Evolutionary conservation across 2,888 invertebrate species (phyloP), one percentile per base, ranked within the genome.

Genomic region (Ischnus inquisitorius): DNA sequence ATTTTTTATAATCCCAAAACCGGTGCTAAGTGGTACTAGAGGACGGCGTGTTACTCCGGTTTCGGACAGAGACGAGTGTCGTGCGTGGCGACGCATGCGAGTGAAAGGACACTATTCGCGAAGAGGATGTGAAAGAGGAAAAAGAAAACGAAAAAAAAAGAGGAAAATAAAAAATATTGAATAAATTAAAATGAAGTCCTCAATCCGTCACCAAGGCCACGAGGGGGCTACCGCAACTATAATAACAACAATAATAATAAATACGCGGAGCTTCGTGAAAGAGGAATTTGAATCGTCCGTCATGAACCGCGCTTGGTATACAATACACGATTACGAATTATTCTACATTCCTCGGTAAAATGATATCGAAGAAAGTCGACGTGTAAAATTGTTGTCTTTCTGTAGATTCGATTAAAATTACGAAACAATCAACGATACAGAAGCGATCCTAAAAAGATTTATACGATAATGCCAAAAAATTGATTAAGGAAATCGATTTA

Each of bases 121-220:
- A 48, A 46, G 28, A 68, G 62, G 43, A 64, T n/a, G 48, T 19
- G 19, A 25, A 54, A 39, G 14, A 57, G 54, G 54, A 54, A 43
- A 19, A 79, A 19, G 69, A 34, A 71, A 60, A 62, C 1, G 25
- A 19, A 78, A 34, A 71, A 60, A 62, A 1, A 43, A 62, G 39
- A 62, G 25, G 5, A 41, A 54, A 39, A 19, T 22, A 65, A 43
- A 68, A 68, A 41, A 34, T 8, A 48, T 34, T 51, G 74, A 78
- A 71, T 34, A 75, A 62, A 69, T 77, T 65, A 77, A 67, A 60
- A 72, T 57, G 14, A 39, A 46, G 39, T 65, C 19, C 72, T 72
- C 71, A 34, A 72, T 79, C 76, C 67, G 60, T 76, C 79, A 72
- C 72, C 79, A 79, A 83, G 83, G 83, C 64, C 79, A 75, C 75